Conservation (phyloP, 2,797 vertebrate genomes). For the Anguilla obscura region DNA sequence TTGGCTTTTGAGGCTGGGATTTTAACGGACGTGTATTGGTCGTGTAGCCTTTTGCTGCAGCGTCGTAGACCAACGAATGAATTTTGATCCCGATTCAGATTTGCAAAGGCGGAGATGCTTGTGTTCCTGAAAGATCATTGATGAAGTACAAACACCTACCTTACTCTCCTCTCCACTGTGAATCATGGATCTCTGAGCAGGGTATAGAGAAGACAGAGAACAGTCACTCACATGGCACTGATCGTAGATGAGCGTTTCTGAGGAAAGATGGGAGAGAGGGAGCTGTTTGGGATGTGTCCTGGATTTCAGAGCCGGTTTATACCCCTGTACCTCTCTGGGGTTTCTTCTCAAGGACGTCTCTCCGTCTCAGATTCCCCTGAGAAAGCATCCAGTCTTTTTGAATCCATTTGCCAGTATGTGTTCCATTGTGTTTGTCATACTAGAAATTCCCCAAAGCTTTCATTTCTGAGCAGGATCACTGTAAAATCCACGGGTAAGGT, state of each 20-base stretch:
- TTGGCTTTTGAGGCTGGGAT: background rate
- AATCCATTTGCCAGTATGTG: no score
- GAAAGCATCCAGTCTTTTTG: background rate
- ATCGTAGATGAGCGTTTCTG: background rate
- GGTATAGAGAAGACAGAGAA: background rate
- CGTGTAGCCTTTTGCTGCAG: background rate
- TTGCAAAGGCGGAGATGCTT: background rate
- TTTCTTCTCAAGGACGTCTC: background rate
- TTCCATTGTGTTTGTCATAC: background rate
- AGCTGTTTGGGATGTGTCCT: background rate
- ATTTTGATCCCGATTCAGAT: background rate
- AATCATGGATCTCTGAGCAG: background rate
- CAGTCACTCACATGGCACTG: no score
- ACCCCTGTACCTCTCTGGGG: background rate
- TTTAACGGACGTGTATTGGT: background rate
- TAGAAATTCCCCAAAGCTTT: background rate
- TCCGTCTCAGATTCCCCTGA: background rate
- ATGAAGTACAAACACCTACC: background rate
- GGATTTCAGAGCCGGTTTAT: background rate
- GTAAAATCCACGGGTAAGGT: background rate
- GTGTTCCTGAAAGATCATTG: background rate
- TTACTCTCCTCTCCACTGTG: background rate
- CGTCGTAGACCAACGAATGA: background rate
- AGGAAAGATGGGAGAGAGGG: background rate
- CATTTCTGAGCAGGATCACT: background rate